phyloP scores from a whole-genome alignment of 2,797 vertebrate species.

The Muscicapa striata region DNA sequence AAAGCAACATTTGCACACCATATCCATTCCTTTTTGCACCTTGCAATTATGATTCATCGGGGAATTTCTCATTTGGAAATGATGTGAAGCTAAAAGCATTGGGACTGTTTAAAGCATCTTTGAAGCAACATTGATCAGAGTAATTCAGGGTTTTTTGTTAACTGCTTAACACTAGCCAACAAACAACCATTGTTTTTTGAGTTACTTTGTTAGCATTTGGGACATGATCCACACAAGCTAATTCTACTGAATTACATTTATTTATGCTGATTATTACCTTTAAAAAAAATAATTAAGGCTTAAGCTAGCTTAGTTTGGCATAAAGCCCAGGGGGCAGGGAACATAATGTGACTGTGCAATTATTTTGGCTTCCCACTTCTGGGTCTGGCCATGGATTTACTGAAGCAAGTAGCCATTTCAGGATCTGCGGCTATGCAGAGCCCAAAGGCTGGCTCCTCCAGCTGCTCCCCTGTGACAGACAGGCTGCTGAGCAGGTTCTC shows the following conservation, averaged over 20 bases:
- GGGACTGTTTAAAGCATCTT: neutral
- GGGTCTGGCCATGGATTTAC: neutral
- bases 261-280: conserved; percentile 41
- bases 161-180: neutral
- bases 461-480: neutral
- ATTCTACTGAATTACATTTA: conserved; percentile 22
- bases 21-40: neutral
- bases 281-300: conserved; percentile 17
- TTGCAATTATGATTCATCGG: neutral
- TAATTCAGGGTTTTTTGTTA: neutral
- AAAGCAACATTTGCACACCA: neutral
- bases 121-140: neutral
- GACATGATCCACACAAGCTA: neutral
- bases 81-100: neutral
- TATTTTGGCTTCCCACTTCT: neutral
- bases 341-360: neutral
- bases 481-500: conserved; percentile 33
- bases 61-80: conserved; percentile 5
- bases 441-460: neutral
- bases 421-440: neutral
- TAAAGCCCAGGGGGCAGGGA: neutral
- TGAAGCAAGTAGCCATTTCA: neutral
- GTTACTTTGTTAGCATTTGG: neutral
- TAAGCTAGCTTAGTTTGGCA: neutral
- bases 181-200: neutral